phyloP scores from a whole-genome alignment of 2,797 vertebrate genomes.

The Bryconaethiops microstoma region DNA sequence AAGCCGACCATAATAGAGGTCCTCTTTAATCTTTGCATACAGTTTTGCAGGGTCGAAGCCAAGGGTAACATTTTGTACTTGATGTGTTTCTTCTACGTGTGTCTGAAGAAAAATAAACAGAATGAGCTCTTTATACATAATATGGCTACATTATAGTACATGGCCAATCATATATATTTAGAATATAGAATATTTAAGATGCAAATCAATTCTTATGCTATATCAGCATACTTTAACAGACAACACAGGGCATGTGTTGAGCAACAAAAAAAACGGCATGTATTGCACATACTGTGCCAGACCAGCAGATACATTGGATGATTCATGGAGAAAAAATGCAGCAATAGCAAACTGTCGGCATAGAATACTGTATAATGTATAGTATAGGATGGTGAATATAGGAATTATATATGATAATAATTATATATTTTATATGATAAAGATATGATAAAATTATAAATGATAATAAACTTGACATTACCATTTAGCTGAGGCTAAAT shows the following conservation, averaged over 20 bases:
- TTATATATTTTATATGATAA: too few relatives aligned
- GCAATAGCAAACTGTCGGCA: too few relatives aligned
- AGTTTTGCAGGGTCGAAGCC: conserved; percentile 64
- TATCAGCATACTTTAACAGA: neutral
- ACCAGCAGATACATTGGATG: neutral
- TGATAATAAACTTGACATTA: too few relatives aligned
- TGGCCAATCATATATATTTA: neutral
- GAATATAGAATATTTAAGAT: neutral
- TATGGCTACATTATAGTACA: neutral
- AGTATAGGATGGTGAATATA: too few relatives aligned
- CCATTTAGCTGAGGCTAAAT: too few relatives aligned
- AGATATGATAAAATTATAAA: too few relatives aligned
- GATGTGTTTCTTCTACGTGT: conserved; percentile 34
- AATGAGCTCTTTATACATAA: neutral
- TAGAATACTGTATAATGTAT: too few relatives aligned
- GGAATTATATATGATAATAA: too few relatives aligned
- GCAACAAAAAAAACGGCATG: too few relatives aligned
- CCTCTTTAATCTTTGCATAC: conserved; percentile 65
- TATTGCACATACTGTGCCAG: neutral
- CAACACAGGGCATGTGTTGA: neutral
- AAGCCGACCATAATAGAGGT: conserved; percentile 63
- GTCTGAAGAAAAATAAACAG: conserved; percentile 39
- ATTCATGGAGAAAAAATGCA: too few relatives aligned
- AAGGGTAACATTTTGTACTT: conserved; percentile 20
- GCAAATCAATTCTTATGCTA: neutral